These are phyloP conservation scores for Eretmodus cyanostictus DNA, from an alignment of 2,113 vertebrate genomes.

Conservation along the genomic window DNA sequence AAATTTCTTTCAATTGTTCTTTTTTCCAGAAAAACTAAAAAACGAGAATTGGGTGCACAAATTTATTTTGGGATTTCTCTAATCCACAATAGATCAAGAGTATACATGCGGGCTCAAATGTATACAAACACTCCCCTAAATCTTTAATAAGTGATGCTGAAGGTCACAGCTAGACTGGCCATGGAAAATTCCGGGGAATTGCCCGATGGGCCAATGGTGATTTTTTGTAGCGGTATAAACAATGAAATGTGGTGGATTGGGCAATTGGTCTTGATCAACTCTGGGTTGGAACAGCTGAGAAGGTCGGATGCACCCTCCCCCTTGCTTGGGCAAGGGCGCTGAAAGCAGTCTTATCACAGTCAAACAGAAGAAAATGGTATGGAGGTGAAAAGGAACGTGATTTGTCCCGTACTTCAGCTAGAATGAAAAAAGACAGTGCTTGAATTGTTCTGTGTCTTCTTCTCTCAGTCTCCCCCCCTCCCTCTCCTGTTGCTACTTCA, in stretches of 20 bases:
- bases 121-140: neutral
- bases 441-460: neutral
- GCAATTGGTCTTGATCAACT: neutral
- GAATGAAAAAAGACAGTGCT: neutral
- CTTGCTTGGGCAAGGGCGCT: neutral
- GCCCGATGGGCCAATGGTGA: neutral
- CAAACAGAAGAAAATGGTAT: neutral
- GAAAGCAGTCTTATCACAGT: neutral
- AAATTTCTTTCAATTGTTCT: neutral
- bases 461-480: neutral
- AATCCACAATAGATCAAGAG: neutral
- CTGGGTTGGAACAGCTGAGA: neutral
- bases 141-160: neutral
- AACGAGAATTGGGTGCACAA: fast-evolving
- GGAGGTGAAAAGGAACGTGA: neutral
- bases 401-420: neutral
- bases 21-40: neutral
- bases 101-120: neutral
- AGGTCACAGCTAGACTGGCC: neutral
- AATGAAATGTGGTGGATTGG: neutral
- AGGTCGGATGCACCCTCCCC: neutral
- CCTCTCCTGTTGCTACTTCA: neutral
- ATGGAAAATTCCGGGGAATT: neutral
- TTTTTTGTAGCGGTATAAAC: neutral
- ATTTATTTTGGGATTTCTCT: neutral